Conservation (phyloP, 2,888 invertebrate genomes). For the Epirrhoe tristata region DNA sequence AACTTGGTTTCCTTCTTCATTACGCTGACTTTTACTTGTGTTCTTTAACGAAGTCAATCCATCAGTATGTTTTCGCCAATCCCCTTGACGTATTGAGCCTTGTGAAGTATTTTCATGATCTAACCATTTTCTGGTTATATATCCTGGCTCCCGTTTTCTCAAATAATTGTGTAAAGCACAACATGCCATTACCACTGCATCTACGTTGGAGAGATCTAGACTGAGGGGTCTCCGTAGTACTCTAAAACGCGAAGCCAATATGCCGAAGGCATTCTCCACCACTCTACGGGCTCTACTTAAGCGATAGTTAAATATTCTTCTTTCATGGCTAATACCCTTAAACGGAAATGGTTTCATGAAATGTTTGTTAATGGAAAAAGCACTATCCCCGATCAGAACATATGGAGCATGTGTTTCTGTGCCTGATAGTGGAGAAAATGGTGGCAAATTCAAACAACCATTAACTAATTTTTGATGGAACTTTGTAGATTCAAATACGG, state of each 20-base stretch:
- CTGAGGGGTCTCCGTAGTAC: slow-evolving; percentile 15
- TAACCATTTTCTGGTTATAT: not conserved
- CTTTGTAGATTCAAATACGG: not conserved
- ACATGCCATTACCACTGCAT: slow-evolving; percentile 31
- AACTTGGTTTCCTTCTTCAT: not conserved
- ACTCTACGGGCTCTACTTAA: slow-evolving; percentile 12
- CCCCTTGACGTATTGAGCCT: not conserved
- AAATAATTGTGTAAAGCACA: slow-evolving; percentile 40
- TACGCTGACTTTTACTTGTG: not conserved
- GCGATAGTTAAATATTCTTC: slow-evolving; percentile 8
- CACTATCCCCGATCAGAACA: slow-evolving; percentile 38
- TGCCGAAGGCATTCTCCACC: slow-evolving; percentile 27
- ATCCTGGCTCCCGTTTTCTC: slow-evolving; percentile 30
- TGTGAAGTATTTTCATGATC: not conserved
- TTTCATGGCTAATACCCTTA: not conserved
- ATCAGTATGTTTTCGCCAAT: not conserved
- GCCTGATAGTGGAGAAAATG: slow-evolving; percentile 2
- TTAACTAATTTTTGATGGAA: slow-evolving; percentile 2
- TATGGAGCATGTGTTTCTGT: slow-evolving; percentile 20
- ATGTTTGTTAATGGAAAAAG: slow-evolving; percentile 31
- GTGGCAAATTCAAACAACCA: slow-evolving; percentile 3
- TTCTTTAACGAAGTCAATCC: not conserved
- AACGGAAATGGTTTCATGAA: slow-evolving; percentile 36
- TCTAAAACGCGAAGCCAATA: slow-evolving; percentile 11
- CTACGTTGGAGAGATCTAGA: slow-evolving; percentile 25